Evolutionary conservation across 2,797 vertebrate genomes (phyloP).

Genomic region (Botia kubotai): DNA sequence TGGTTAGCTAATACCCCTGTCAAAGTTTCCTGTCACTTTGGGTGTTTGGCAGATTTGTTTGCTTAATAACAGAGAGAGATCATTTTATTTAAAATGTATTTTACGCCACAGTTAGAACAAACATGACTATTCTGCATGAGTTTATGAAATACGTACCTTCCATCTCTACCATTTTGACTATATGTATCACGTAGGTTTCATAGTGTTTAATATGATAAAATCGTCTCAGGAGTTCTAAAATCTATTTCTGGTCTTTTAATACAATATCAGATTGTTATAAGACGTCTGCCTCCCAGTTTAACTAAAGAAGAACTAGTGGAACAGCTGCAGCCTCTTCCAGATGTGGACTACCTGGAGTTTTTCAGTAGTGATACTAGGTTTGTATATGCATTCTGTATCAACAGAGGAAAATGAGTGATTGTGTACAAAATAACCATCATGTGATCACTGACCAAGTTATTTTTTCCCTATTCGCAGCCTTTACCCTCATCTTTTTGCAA

Average conservation of each 20-base stretch:
- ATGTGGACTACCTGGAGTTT: slow-evolving; percentile 97
- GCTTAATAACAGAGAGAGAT: not conserved
- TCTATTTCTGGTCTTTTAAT: not conserved
- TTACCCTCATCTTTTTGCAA: slow-evolving; percentile 94
- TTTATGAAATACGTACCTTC: not conserved
- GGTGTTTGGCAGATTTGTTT: not conserved
- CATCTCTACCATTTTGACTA: not conserved
- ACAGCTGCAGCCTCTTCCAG: slow-evolving; percentile 93
- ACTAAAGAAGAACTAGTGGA: slow-evolving; percentile 96
- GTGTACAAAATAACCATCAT: not conserved
- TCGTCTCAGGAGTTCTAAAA: not conserved
- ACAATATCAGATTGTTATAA: slow-evolving; percentile 88
- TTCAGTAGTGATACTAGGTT: slow-evolving; percentile 98
- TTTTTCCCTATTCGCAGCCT: slow-evolving; percentile 79
- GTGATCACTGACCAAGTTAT: not conserved
- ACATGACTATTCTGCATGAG: not conserved
- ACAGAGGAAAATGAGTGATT: not conserved
- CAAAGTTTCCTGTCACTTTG: slow-evolving; percentile 11
- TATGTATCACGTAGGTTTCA: not conserved
- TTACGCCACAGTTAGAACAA: not conserved
- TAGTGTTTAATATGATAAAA: not conserved
- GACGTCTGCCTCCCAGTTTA: slow-evolving; percentile 92
- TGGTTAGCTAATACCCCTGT: slow-evolving; percentile 28
- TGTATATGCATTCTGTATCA: not conserved
- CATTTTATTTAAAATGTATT: not conserved